These are phyloP conservation scores for Branchinecta sandiegonensis DNA, from an alignment of 2,888 invertebrate species.

Conservation along the genomic window DNA sequence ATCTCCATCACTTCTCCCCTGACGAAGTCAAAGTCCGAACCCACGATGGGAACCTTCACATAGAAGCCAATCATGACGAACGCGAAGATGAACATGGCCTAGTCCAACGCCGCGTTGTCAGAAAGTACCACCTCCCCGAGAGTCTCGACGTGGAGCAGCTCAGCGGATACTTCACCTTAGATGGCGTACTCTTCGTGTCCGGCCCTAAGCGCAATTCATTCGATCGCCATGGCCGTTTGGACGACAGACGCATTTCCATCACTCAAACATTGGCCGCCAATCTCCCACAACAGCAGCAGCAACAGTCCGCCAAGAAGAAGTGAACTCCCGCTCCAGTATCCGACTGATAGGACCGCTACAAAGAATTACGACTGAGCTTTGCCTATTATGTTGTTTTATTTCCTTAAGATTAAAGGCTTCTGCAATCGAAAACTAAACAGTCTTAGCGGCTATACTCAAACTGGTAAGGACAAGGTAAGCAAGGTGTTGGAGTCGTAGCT, in stretches of 20 bases:
- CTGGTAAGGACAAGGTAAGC: too few relatives aligned
- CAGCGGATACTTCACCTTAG: neutral
- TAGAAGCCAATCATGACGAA: conserved; percentile 7
- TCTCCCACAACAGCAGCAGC: neutral
- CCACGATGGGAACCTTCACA: neutral
- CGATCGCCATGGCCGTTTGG: neutral
- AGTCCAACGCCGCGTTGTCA: neutral
- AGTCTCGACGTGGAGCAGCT: conserved; percentile 6
- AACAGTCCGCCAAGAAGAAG: conserved; percentile 1
- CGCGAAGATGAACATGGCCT: conserved; percentile 9
- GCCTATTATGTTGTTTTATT: too few relatives aligned
- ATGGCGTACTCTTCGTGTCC: neutral
- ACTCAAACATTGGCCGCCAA: neutral
- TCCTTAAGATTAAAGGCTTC: too few relatives aligned
- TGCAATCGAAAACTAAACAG: too few relatives aligned
- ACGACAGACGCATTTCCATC: neutral
- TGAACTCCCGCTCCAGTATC: neutral
- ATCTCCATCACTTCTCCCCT: neutral
- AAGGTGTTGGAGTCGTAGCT: too few relatives aligned
- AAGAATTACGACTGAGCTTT: too few relatives aligned
- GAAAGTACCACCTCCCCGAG: conserved; percentile 1
- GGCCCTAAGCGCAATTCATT: neutral
- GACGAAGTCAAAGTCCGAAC: conserved; percentile 2
- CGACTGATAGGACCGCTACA: too few relatives aligned
- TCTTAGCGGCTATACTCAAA: too few relatives aligned